Evolutionary conservation across 2,888 invertebrate species (phyloP).

Genomic region (Chrysolina americana): DNA sequence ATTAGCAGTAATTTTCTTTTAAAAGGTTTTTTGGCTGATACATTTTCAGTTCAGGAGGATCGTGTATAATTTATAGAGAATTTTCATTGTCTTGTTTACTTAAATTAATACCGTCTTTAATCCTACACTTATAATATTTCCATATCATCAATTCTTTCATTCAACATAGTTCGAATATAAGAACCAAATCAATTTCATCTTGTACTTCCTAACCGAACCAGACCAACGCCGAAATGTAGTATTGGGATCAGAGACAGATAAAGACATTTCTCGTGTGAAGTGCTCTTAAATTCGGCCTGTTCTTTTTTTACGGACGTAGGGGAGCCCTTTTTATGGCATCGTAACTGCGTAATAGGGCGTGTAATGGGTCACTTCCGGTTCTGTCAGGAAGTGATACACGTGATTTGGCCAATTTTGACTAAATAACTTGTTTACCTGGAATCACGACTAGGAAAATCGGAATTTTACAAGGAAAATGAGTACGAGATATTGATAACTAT

Average conservation of each 20-base stretch:
- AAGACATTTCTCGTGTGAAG: conserved; percentile 33
- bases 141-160: too few species aligned
- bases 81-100: too few species aligned
- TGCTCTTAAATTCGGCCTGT: conserved; percentile 25
- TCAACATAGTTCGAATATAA: too few species aligned
- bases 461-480: background rate
- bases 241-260: conserved; percentile 18
- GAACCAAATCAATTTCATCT: too few species aligned
- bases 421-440: conserved; percentile 53
- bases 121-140: too few species aligned
- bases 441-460: conserved; percentile 19
- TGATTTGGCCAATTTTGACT: conserved; percentile 65
- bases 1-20: too few species aligned
- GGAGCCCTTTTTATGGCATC: conserved; percentile 65
- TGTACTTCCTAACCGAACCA: background rate
- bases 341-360: conserved; percentile 64
- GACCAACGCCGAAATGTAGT: background rate
- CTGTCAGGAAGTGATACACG: conserved; percentile 64
- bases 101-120: too few species aligned
- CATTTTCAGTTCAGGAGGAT: too few species aligned
- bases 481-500: background rate
- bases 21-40: too few species aligned
- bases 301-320: conserved; percentile 45
- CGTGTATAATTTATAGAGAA: too few species aligned
- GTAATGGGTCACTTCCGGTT: conserved; percentile 67